These are phyloP conservation scores for Sebastolobus alascanus DNA, from an alignment of 2,797 vertebrate genomes.

Conservation along the genomic window DNA sequence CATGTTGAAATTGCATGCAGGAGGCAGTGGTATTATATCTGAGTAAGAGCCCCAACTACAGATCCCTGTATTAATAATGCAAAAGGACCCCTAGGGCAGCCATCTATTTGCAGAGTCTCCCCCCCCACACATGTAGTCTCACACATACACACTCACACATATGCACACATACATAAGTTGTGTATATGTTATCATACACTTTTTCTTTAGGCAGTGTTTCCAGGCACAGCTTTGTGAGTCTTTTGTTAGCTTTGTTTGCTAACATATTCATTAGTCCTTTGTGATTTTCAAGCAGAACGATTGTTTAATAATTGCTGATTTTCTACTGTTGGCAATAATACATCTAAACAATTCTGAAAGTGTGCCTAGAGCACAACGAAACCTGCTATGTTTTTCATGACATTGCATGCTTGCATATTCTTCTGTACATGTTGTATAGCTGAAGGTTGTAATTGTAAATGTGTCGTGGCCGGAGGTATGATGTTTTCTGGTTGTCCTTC, in stretches of 20 bases:
- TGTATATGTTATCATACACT: conserved; percentile 41
- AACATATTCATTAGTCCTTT: conserved; percentile 47
- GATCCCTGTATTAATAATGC: conserved; percentile 83
- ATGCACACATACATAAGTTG: conserved; percentile 17
- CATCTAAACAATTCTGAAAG: conserved; percentile 8
- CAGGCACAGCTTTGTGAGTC: conserved; percentile 30
- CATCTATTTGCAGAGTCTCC: conserved; percentile 75
- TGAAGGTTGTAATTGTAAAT: not conserved
- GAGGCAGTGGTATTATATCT: conserved; percentile 75
- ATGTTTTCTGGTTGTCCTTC: not conserved
- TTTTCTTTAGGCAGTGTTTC: conserved; percentile 55
- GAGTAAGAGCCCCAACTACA: conserved; percentile 72
- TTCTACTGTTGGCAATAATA: conserved; percentile 14
- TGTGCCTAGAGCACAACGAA: not conserved
- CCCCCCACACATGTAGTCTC: conserved; percentile 18
- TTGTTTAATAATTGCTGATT: conserved; percentile 33
- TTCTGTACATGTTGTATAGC: not conserved
- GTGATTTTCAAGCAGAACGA: conserved; percentile 39
- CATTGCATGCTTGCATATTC: not conserved
- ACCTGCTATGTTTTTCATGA: not conserved
- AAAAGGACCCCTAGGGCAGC: conserved; percentile 76
- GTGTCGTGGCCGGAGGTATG: not conserved
- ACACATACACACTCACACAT: conserved; percentile 25
- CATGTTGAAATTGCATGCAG: conserved; percentile 67
- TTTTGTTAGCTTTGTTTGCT: conserved; percentile 48